These are phyloP conservation scores for Mythimna impura DNA, from an alignment of 2,888 invertebrate genomes.

Conservation along the genomic window DNA sequence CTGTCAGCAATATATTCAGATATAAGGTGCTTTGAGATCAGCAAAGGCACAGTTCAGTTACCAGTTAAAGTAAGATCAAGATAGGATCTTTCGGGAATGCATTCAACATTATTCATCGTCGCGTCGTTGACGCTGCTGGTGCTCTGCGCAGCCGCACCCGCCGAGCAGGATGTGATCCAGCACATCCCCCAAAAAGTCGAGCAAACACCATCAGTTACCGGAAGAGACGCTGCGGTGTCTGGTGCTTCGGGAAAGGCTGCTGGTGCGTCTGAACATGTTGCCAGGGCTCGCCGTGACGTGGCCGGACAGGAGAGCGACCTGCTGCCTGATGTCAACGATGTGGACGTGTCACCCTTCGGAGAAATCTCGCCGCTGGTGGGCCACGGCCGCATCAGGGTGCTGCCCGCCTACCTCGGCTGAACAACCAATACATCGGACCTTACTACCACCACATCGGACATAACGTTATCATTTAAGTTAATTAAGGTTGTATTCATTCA, in stretches of 20 bases:
- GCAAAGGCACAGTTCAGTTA: constrained; percentile 67
- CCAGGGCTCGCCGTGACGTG: constrained; percentile 77
- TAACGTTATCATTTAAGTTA: constrained; percentile 34
- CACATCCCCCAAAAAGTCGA: constrained; percentile 83
- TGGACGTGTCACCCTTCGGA: constrained; percentile 82
- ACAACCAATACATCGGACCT: constrained; percentile 10
- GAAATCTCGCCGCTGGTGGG: constrained; percentile 78
- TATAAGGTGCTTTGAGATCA: constrained; percentile 73
- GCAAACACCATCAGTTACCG: constrained; percentile 87
- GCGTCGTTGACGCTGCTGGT: constrained; percentile 85
- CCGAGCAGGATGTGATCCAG: constrained; percentile 83
- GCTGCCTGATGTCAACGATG: constrained; percentile 79
- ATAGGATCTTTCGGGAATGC: constrained; percentile 87
- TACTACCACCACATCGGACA: constrained; percentile 24
- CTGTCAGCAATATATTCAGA: constrained; percentile 75
- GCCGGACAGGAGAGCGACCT: constrained; percentile 84
- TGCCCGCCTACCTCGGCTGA: constrained; percentile 86
- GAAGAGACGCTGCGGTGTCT: constrained; percentile 82
- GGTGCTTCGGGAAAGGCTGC: constrained; percentile 85
- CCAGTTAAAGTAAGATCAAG: constrained; percentile 74
- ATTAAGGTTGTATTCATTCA: constrained; percentile 42
- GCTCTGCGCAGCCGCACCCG: constrained; percentile 83
- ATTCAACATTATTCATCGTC: constrained; percentile 84
- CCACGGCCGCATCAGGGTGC: constrained; percentile 82
- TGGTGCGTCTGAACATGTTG: constrained; percentile 77